Evolutionary conservation across 1,140 invertebrate species (phyloP).

Genomic region (Papilio machaon): DNA sequence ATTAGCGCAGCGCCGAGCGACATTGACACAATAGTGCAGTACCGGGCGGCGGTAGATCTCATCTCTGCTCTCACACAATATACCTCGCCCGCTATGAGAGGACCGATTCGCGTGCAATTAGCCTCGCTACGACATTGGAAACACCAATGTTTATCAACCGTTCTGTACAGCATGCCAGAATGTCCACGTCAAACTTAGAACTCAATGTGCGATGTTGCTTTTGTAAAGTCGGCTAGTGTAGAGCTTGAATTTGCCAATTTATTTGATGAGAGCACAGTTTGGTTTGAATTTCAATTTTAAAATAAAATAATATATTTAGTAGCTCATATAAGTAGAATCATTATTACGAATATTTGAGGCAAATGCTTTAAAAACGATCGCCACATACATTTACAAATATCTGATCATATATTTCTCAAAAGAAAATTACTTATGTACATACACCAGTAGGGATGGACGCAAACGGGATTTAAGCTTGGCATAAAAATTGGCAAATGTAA

Average conservation of each 20-base stretch:
- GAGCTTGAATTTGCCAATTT: slow-evolving; percentile 68
- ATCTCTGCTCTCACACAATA: slow-evolving; percentile 20
- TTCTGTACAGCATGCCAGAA: slow-evolving; percentile 65
- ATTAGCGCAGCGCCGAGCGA: slow-evolving; percentile 40
- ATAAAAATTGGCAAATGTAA: slow-evolving; percentile 11
- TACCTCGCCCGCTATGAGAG: slow-evolving; percentile 33
- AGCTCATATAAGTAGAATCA: slow-evolving; percentile 28
- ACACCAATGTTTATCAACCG: slow-evolving; percentile 5
- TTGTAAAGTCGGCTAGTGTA: slow-evolving; percentile 65
- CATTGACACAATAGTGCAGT: slow-evolving; percentile 78
- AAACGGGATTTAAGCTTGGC: not conserved
- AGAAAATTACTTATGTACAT: not conserved
- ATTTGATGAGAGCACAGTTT: slow-evolving; percentile 44
- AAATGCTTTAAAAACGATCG: not conserved
- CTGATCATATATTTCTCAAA: slow-evolving; percentile 7
- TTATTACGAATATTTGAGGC: not conserved
- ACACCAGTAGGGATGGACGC: slow-evolving; percentile 9
- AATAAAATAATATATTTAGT: slow-evolving; percentile 14
- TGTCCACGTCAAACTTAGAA: slow-evolving; percentile 48
- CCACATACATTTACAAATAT: slow-evolving; percentile 3
- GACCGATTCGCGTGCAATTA: slow-evolving; percentile 23
- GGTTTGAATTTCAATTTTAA: slow-evolving; percentile 23
- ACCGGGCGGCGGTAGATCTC: slow-evolving; percentile 64
- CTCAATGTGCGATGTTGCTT: slow-evolving; percentile 72
- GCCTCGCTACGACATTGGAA: slow-evolving; percentile 23